Base-by-base conservation (phyloP, 2,888 invertebrate species). In the Teinopalpus imperialis region DNA sequence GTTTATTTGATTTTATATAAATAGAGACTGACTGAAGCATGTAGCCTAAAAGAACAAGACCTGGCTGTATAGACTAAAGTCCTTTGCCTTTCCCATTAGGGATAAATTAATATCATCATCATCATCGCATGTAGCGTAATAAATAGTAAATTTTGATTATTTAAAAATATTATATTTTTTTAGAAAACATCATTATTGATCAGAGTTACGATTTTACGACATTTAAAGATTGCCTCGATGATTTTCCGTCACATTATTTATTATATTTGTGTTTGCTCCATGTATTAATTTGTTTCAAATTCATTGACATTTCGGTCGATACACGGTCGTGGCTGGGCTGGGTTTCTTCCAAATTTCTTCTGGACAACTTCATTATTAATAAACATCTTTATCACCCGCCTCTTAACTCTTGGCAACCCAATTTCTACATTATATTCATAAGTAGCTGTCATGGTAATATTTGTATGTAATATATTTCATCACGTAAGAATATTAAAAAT, bases 21-120 rank as follows among this genome's bases (percentile, higher is more conserved):
- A 43, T 49, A 56, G 50, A 55, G 76, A 77, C 81, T 81, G 81
- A 81, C 81, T 78, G 77, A 74, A 76, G 81, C 82, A 81, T 81
- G 73, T 63, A 63, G 57, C 60, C 59, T 62, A n/a, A n/a, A n/a
- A n/a, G n/a, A n/a, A n/a, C n/a, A n/a, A n/a, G n/a, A n/a, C n/a
- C n/a, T n/a, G n/a, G n/a, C n/a, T n/a, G n/a, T n/a, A n/a, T n/a
- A n/a, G n/a, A n/a, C n/a, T n/a, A n/a, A n/a, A n/a, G n/a, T n/a
- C n/a, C n/a, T n/a, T n/a, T n/a, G n/a, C n/a, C n/a, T n/a, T n/a
- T n/a, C n/a, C n/a, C n/a, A n/a, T n/a, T n/a, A n/a, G n/a, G n/a
- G n/a, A n/a, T n/a, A n/a, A n/a, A n/a, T n/a, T n/a, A n/a, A n/a
- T n/a, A n/a, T n/a, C n/a, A n/a, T n/a, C n/a, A n/a, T n/a, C n/a